Conservation (phyloP, 1,140 invertebrate species). For the Zaprionus africanus region DNA sequence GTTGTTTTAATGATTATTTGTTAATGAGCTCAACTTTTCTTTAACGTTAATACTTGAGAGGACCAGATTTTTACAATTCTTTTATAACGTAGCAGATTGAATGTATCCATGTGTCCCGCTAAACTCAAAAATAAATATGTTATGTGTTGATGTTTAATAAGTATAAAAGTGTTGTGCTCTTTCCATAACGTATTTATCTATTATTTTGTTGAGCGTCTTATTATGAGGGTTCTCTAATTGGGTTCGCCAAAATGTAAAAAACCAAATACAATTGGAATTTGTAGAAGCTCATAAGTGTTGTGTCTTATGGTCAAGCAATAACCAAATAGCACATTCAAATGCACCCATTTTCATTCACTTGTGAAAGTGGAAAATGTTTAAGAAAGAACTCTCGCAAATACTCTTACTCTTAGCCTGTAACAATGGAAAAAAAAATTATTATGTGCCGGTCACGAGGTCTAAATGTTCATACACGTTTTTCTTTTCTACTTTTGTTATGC, state of each 20-base stretch:
- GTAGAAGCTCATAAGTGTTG: conserved; percentile 28
- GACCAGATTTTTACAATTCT: conserved; percentile 16
- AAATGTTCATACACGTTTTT: conserved; percentile 31
- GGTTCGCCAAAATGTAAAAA: conserved; percentile 6
- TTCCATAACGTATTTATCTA: conserved; percentile 22
- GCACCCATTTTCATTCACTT: conserved; percentile 16
- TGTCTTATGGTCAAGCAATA: conserved; percentile 34
- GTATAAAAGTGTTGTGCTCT: conserved; percentile 14
- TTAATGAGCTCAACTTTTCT: neutral
- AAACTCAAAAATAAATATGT: conserved; percentile 16
- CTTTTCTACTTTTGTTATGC: conserved; percentile 36
- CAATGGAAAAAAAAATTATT: conserved; percentile 40
- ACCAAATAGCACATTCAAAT: conserved; percentile 26
- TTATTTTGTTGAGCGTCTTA: conserved; percentile 9
- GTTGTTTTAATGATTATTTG: conserved; percentile 11
- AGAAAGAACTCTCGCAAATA: conserved; percentile 17
- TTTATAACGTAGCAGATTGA: conserved; percentile 11
- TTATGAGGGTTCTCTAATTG: conserved; percentile 19
- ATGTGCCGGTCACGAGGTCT: conserved; percentile 35
- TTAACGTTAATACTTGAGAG: conserved; percentile 20
- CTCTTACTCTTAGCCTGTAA: conserved; percentile 37
- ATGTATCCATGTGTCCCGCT: conserved; percentile 7
- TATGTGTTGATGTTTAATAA: conserved; percentile 2
- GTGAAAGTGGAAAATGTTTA: conserved; percentile 11
- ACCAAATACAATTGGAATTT: conserved; percentile 37